Evolutionary conservation across 2,113 vertebrate genomes (phyloP).

Genomic region (Solea senegalensis): DNA sequence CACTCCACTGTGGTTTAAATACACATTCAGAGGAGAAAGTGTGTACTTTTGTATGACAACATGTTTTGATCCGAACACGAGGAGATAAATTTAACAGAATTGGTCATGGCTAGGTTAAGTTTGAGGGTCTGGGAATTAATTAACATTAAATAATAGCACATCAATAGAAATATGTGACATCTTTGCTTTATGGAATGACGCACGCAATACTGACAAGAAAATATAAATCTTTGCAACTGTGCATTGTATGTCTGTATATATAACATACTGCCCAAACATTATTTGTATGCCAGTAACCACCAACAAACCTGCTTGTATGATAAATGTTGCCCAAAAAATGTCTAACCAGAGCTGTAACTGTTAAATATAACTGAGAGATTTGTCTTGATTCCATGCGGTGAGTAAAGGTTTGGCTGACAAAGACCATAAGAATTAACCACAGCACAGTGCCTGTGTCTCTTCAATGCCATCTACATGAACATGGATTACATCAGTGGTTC

Average conservation of each 20-base stretch:
- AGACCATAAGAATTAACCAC: conserved; percentile 19
- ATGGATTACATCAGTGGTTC: not conserved
- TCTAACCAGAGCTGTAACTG: conserved; percentile 12
- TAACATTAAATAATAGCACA: not conserved
- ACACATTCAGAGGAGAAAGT: conserved; percentile 29
- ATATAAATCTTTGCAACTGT: not conserved
- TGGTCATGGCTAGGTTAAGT: not conserved
- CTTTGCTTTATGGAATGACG: not conserved
- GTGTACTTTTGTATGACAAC: conserved; percentile 18
- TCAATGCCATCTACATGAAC: conserved; percentile 29
- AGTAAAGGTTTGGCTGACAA: conserved; percentile 42
- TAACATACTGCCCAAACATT: not conserved
- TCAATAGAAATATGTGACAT: not conserved
- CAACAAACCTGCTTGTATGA: not conserved
- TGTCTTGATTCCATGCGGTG: conserved; percentile 35
- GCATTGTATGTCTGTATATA: not conserved
- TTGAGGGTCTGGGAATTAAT: conserved; percentile 8
- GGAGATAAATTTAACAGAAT: not conserved
- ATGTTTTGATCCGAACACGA: conserved; percentile 7
- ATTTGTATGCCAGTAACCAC: not conserved
- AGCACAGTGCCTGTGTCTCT: conserved; percentile 13
- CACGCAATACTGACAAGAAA: not conserved
- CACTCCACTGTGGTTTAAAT: conserved; percentile 30
- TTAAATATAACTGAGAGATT: conserved; percentile 35
- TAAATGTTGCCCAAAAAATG: conserved; percentile 24